Evolutionary conservation across 2,888 invertebrate species (phyloP), one percentile per base, ranked within the genome.

Genomic region (Idaea straminata): DNA sequence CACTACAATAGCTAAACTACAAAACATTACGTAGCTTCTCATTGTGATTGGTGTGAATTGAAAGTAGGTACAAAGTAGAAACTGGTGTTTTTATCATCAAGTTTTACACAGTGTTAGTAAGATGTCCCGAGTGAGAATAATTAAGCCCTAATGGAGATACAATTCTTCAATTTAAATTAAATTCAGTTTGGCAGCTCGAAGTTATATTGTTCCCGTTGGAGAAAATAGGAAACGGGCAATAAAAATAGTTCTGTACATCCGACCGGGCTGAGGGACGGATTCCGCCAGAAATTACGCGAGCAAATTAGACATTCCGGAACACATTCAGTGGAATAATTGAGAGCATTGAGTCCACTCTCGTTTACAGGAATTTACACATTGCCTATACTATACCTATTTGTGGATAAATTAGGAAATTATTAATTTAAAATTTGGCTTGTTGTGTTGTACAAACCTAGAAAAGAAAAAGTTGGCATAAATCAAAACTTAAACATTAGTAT

Each of bases 251-350:
- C 83, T 81, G 76, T 82, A 81, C 86, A 83, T 85, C 87, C 86
- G 86, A 83, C 25, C 85, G 64, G 61, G 84, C 83, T 86, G 82
- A 77, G 86, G 88, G 89, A 88, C 87, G 80, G 85, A 92, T 91
- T 90, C 90, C 90, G 80, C 79, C 83, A 85, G 86, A 91, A 86
- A 92, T 92, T 90, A 92, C 92, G 92, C 92, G 92, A 90, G 89
- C 88, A 91, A 91, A 91, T 92, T 90, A 91, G 87, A 90, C 90
- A 91, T 92, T 92, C 92, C 91, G 78, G 88, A 83, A 86, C 88
- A 90, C 87, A 85, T 86, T 83, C 79, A 81, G 82, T 80, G 84
- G 84, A 88, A 86, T 91, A 89, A 89, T 89, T 88, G 88, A 84
- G 85, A 81, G 82, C 82, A 25, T 16, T 25, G 59, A 16, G 59